These are phyloP conservation scores for Boulengeromyrus knoepffleri DNA, from an alignment of 2,113 vertebrate species.

Conservation along the genomic window DNA sequence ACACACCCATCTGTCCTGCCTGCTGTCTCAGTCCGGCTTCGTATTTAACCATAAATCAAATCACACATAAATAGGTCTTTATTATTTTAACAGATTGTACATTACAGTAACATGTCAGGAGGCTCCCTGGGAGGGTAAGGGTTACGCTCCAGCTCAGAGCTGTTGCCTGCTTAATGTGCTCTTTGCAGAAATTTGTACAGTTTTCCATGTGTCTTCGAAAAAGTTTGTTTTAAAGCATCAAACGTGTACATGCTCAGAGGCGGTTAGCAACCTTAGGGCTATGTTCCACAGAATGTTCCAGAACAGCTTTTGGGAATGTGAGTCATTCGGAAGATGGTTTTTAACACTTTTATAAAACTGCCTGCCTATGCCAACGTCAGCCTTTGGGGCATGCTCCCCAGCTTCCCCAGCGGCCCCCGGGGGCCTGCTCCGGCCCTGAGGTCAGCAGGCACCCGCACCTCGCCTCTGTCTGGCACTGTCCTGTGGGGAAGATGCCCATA, in stretches of 20 bases:
- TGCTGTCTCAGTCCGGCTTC: background rate
- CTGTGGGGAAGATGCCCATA: background rate
- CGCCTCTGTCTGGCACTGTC: background rate
- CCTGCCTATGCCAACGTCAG: background rate
- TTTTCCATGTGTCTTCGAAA: background rate
- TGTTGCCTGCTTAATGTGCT: background rate
- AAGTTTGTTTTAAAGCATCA: constrained; percentile 1
- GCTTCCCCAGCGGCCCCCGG: background rate
- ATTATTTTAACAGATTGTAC: background rate
- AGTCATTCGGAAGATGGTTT: background rate
- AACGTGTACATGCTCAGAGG: background rate
- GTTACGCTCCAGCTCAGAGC: background rate
- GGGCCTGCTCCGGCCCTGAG: background rate
- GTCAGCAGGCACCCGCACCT: background rate
- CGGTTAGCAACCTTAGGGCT: background rate
- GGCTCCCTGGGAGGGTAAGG: background rate
- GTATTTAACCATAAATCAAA: background rate
- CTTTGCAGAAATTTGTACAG: background rate
- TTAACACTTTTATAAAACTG: background rate
- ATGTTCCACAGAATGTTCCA: background rate
- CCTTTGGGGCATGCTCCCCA: background rate
- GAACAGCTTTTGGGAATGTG: background rate
- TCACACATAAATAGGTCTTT: background rate
- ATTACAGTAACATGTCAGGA: background rate
- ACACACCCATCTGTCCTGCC: background rate